These are phyloP conservation scores for Melanaphis sacchari DNA, from an alignment of 1,140 invertebrate species.

Conservation along the genomic window DNA sequence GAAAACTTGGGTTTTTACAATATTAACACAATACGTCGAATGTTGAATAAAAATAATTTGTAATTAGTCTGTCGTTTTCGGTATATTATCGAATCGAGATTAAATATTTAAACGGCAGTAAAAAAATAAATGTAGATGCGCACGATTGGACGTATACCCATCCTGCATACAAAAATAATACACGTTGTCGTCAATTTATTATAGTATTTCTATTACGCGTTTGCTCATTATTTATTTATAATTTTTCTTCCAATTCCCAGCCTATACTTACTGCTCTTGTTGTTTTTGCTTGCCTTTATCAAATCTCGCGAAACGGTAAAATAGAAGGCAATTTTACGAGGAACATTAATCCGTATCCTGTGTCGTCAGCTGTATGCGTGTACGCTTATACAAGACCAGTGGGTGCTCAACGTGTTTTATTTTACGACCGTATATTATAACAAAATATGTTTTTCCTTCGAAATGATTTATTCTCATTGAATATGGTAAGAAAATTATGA, in stretches of 20 bases:
- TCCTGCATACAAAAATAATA: background rate
- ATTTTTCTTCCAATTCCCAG: background rate
- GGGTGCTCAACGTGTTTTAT: background rate
- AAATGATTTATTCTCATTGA: background rate
- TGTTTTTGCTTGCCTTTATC: background rate
- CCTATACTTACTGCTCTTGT: background rate
- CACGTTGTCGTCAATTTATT: background rate
- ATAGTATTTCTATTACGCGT: background rate
- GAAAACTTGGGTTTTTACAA: too few relatives aligned
- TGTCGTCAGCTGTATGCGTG: background rate
- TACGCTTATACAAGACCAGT: background rate
- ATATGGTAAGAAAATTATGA: background rate
- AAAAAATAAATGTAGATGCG: background rate
- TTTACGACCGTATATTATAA: background rate
- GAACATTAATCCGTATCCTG: constrained; percentile 6
- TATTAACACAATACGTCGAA: too few relatives aligned
- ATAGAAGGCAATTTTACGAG: constrained; percentile 14
- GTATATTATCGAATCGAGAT: background rate
- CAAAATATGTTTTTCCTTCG: background rate
- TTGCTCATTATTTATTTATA: background rate
- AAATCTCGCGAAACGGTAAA: background rate
- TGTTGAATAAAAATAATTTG: too few relatives aligned
- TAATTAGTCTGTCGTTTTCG: background rate
- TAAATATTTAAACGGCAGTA: background rate
- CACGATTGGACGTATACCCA: background rate